Percentiles rank a stretch among this genome's conserved stretches.
phyloP scores from a whole-genome alignment of 2,888 invertebrate genomes.

The Pristionchus japonicus region DNA sequence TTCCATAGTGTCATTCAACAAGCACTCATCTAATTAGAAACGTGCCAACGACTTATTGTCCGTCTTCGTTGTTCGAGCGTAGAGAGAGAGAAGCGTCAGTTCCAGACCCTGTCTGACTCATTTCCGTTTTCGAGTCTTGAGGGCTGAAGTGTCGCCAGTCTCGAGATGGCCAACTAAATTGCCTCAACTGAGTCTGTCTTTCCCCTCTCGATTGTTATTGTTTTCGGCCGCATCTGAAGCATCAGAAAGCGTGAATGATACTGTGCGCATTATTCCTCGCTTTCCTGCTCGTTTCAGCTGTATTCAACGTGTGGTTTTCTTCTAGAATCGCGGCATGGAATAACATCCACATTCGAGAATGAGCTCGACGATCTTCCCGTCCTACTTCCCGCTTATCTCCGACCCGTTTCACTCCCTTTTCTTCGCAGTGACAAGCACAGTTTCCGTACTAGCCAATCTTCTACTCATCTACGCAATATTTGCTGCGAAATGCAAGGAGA shows the following conservation, averaged over 20 bases:
- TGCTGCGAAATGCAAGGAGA: background rate
- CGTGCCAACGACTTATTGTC: background rate
- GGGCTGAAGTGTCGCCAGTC: too few species aligned
- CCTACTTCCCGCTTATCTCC: background rate
- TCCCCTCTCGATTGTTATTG: background rate
- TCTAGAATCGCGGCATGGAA: background rate
- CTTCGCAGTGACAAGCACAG: background rate
- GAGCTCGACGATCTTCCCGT: background rate
- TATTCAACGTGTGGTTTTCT: background rate
- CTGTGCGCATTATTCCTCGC: background rate
- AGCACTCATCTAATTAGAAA: background rate
- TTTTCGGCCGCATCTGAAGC: background rate
- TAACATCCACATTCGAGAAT: background rate
- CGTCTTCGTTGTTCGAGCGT: too few species aligned
- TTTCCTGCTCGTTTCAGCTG: background rate
- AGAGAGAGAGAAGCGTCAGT: background rate
- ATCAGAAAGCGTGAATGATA: background rate
- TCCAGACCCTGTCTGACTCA: background rate
- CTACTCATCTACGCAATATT: background rate
- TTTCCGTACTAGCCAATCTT: background rate
- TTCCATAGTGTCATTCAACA: background rate
- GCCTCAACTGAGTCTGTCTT: background rate
- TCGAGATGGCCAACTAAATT: background rate
- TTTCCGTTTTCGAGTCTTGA: too few species aligned
- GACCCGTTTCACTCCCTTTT: background rate